These are phyloP conservation scores for Presbytis comata DNA, from an alignment of 2,797 vertebrate species.

Conservation along the genomic window DNA sequence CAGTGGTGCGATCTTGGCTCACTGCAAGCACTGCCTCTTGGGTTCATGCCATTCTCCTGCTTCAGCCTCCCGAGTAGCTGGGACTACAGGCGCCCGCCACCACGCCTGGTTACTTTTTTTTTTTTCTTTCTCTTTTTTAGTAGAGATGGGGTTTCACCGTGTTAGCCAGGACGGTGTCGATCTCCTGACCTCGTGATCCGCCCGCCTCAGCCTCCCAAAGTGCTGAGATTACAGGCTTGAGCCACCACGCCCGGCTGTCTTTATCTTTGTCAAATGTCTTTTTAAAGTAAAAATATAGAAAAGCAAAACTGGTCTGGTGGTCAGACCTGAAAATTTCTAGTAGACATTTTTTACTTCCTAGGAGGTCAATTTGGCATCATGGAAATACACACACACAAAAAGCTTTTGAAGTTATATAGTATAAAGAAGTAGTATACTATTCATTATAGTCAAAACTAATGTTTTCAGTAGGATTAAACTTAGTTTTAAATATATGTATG, in stretches of 20 bases:
- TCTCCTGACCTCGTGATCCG: too few relatives aligned
- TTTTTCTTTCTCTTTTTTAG: too few relatives aligned
- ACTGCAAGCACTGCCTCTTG: too few relatives aligned
- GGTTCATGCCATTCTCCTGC: too few relatives aligned
- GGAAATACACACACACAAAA: neutral
- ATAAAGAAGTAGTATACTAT: neutral
- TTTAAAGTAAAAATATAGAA: neutral
- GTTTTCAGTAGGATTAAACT: neutral
- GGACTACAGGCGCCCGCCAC: too few relatives aligned
- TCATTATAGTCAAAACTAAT: neutral
- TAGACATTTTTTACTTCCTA: neutral
- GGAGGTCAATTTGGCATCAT: neutral
- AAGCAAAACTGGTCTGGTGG: neutral
- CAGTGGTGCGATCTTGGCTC: too few relatives aligned
- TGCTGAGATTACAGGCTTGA: too few relatives aligned
- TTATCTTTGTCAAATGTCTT: neutral
- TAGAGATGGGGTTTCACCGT: too few relatives aligned
- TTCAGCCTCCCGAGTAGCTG: too few relatives aligned
- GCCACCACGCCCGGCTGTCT: neutral
- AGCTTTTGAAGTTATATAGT: neutral
- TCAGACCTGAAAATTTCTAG: neutral
- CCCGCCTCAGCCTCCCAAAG: too few relatives aligned
- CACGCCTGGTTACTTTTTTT: too few relatives aligned
- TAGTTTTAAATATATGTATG: neutral
- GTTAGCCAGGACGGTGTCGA: too few relatives aligned